Base-by-base conservation (phyloP, 2,797 vertebrate genomes). In the Orestias chungarensis region DNA sequence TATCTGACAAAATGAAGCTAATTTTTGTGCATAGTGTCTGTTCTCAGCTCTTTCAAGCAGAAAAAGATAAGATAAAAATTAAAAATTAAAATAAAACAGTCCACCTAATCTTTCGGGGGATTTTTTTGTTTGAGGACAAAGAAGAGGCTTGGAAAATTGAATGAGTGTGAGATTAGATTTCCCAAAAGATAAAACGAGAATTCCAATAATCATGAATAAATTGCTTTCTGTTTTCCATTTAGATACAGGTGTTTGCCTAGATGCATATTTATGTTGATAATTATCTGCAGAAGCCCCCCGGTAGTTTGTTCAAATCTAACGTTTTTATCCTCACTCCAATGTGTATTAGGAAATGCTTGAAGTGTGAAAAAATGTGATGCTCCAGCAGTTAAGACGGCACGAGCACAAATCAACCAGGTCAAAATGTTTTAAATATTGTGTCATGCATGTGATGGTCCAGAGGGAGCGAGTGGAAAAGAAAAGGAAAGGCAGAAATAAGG, bases 1-100 rank as follows among this genome's bases (percentile, higher is more conserved):
- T 14, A 25, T 91, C 67, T 65, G 74, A 70, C 69, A 86, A 84
- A 86, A 91, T 12, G 77, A 90, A 76, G n/a, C 62, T 55, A 75
- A 50, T 71, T 55, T 50, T 35, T 61, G 40, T 65, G 69, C 70
- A 78, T 76, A 80, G 62, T 52, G 74, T 80, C 75, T 91, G 82
- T 89, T 90, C 62, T 29, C 42, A n/a, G 10, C 23, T 52, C 25
- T 5, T 42, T 64, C 38, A 27, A n/a, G n/a, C 59, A 40, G 10
- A 23, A n/a, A 62, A 40, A 40, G 10, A 23, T 11, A 62, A 40
- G 2, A 25, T 27, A 17, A 2, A 9, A 31, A 35, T 55, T 47
- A 29, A 47, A 27, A 64, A 52, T 25, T n/a, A 0, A n/a, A 29
- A 68, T 31, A 52, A 9, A 64, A 64, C 68, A 42, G n/a, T 47